Conservation (phyloP, 2,113 vertebrate genomes). For the Andinoacara biseriatus region DNA sequence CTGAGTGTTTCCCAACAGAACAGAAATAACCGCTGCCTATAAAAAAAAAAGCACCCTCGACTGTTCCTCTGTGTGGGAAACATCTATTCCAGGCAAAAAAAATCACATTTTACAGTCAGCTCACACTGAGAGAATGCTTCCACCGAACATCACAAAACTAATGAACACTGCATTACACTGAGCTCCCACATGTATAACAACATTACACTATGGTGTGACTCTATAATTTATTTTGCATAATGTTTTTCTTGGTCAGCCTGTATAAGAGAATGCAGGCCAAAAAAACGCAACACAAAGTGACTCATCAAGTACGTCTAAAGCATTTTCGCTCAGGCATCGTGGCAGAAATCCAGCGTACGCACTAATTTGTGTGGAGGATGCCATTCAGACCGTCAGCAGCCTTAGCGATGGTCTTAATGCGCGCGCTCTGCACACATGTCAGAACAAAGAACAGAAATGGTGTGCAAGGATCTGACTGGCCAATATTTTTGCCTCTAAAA, state of each 20-base stretch:
- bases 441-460: not conserved
- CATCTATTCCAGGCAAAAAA: slow-evolving; percentile 6
- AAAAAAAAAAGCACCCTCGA: not conserved
- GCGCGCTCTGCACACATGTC: not conserved
- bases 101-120: not conserved
- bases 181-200: not conserved
- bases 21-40: slow-evolving; percentile 36
- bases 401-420: not conserved
- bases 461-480: not conserved
- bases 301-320: too few relatives aligned
- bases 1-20: slow-evolving; percentile 28
- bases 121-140: not conserved
- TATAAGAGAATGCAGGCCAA: not conserved
- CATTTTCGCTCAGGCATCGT: not conserved
- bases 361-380: not conserved
- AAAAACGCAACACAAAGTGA: not conserved
- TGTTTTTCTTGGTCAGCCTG: not conserved
- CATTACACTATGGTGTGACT: not conserved
- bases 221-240: not conserved
- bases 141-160: slow-evolving; percentile 2
- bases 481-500: not conserved
- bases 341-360: not conserved
- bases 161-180: not conserved
- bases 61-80: slow-evolving; percentile 35
- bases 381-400: not conserved